These are phyloP conservation scores for Drosophila suzukii DNA, from an alignment of 1,140 invertebrate genomes.

Conservation along the genomic window DNA sequence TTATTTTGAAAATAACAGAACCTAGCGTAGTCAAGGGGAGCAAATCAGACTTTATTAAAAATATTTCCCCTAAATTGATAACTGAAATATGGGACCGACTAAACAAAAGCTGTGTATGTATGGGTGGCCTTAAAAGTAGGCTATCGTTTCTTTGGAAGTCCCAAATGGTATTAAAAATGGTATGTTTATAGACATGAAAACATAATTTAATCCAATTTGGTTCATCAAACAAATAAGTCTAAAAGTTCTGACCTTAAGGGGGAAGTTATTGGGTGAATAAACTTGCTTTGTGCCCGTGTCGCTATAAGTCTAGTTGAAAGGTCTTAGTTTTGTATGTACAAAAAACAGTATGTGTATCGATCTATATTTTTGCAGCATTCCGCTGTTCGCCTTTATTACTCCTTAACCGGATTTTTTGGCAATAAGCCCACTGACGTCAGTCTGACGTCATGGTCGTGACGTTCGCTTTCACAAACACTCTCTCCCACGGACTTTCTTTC, in stretches of 20 bases:
- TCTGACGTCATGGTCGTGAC: constrained; percentile 71
- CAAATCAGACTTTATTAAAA: no score
- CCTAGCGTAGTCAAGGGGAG: no score
- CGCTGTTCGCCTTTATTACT: constrained; percentile 9
- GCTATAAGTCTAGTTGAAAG: not conserved
- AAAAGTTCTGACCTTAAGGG: not conserved
- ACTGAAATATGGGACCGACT: no score
- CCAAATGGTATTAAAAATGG: no score
- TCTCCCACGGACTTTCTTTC: not conserved
- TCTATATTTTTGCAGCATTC: constrained; percentile 15
- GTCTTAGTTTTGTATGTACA: not conserved
- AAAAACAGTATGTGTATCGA: constrained; percentile 9
- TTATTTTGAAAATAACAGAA: no score
- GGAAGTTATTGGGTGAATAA: constrained; percentile 1
- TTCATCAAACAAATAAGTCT: not conserved
- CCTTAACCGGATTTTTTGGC: constrained; percentile 41
- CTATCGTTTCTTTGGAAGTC: no score
- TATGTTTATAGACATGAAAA: no score
- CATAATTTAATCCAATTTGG: no score
- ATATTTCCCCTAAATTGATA: no score
- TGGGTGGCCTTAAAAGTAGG: no score
- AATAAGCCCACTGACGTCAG: constrained; percentile 66
- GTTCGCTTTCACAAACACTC: constrained; percentile 22
- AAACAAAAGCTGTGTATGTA: no score
- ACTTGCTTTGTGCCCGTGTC: not conserved